Evolutionary conservation across 1,140 invertebrate species (phyloP).

Genomic region (Lysiphlebus fabarum): DNA sequence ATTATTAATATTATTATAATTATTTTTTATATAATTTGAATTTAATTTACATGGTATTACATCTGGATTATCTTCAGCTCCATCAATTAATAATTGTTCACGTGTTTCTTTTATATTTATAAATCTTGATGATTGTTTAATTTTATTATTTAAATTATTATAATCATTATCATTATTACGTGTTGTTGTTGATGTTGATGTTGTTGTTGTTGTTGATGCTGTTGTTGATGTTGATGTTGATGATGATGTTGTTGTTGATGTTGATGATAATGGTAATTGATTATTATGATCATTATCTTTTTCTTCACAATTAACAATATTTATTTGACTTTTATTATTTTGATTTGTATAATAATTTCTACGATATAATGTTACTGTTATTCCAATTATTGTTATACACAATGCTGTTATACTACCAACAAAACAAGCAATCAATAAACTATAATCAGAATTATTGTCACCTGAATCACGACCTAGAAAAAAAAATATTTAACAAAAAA

Average conservation of each 20-base stretch:
- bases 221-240: constrained; percentile 4
- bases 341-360: constrained; percentile 33
- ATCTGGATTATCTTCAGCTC: constrained; percentile 41
- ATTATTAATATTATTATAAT: constrained; percentile 32
- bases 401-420: constrained; percentile 44
- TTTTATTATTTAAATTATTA: constrained; percentile 14
- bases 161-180: neutral
- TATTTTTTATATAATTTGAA: constrained; percentile 32
- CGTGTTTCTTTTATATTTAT: constrained; percentile 13
- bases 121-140: neutral
- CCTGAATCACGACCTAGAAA: constrained; percentile 39
- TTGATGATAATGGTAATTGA: constrained; percentile 2
- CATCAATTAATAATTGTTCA: constrained; percentile 13
- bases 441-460: constrained; percentile 41
- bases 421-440: constrained; percentile 44
- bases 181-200: neutral
- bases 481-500: neutral
- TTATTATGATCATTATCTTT: constrained; percentile 19
- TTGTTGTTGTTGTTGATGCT: neutral
- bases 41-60: constrained; percentile 40
- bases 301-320: constrained; percentile 29
- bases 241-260: constrained; percentile 12
- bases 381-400: constrained; percentile 44
- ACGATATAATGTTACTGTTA: constrained; percentile 44
- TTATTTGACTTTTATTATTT: constrained; percentile 34